These are phyloP conservation scores for Diadophis punctatus DNA, from an alignment of 2,113 vertebrate genomes.

Conservation along the genomic window DNA sequence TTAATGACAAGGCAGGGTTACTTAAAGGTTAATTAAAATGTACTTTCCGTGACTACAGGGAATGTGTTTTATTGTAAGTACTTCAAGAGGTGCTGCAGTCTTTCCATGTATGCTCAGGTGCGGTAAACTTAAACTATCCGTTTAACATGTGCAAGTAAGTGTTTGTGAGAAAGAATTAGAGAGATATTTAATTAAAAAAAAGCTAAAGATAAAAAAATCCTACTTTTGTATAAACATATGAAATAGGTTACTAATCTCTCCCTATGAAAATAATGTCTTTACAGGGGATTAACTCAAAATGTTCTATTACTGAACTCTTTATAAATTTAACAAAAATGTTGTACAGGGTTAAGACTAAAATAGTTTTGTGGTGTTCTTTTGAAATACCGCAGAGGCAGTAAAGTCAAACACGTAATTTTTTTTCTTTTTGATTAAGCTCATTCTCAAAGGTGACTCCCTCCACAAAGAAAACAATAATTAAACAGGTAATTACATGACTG, in stretches of 20 bases:
- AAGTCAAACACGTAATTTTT: constrained; percentile 39
- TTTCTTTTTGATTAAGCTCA: constrained; percentile 36
- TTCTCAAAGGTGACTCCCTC: constrained; percentile 42
- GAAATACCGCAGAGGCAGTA: constrained; percentile 22
- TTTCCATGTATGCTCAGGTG: constrained; percentile 9
- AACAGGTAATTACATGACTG: constrained; percentile 34
- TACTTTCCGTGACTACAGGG: constrained; percentile 16
- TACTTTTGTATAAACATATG: neutral
- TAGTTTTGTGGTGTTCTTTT: constrained; percentile 24
- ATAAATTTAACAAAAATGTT: neutral
- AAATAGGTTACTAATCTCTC: constrained; percentile 3
- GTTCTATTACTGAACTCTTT: constrained; percentile 8
- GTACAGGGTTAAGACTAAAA: constrained; percentile 33
- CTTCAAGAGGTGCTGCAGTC: constrained; percentile 35
- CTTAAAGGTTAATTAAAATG: constrained; percentile 57
- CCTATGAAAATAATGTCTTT: neutral
- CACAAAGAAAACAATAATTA: constrained; percentile 45
- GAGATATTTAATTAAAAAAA: constrained; percentile 25
- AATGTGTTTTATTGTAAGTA: constrained; percentile 36
- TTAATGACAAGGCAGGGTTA: constrained; percentile 48
- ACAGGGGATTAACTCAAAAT: neutral
- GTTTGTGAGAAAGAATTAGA: neutral
- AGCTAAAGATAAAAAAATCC: constrained; percentile 6
- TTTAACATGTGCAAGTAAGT: neutral
- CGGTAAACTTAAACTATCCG: neutral